phyloP scores from a whole-genome alignment of 2,113 vertebrate species.

The Tonatia bakeri region DNA sequence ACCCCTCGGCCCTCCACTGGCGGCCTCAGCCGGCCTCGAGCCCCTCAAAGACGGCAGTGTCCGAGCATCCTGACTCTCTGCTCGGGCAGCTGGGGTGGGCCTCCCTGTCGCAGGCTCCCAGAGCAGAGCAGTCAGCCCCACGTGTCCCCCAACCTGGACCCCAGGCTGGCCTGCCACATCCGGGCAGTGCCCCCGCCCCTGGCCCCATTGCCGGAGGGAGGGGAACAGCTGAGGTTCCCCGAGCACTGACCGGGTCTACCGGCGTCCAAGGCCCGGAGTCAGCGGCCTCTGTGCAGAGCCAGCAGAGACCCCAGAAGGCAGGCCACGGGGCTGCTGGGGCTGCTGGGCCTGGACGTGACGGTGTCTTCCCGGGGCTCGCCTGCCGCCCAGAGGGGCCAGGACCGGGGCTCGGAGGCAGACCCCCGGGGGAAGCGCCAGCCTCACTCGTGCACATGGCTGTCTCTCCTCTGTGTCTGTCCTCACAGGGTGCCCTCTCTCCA shows the following conservation, averaged over 20 bases:
- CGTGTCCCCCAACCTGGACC: background rate
- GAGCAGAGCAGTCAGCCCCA: background rate
- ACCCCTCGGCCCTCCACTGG: background rate
- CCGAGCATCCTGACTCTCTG: background rate
- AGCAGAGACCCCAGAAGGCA: background rate
- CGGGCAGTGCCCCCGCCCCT: background rate
- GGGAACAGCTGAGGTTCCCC: background rate
- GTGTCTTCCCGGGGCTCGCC: too few species aligned
- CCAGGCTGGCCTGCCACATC: background rate
- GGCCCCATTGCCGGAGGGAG: rapidly evolving
- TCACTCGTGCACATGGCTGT: rapidly evolving
- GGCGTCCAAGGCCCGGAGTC: background rate
- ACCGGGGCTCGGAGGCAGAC: too few species aligned
- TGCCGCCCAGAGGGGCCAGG: too few species aligned
- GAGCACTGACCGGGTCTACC: rapidly evolving
- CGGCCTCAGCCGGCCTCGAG: background rate
- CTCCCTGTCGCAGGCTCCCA: background rate
- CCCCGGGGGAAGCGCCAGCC: too few species aligned
- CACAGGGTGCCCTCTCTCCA: rapidly evolving
- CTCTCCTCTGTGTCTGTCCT: background rate
- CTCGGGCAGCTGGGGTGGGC: background rate
- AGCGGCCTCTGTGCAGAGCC: too few species aligned
- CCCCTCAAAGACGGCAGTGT: background rate
- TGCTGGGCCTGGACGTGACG: too few species aligned
- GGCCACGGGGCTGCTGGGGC: too few species aligned